phyloP scores from a whole-genome alignment of 2,797 vertebrate species.

The Sebastes glaucus region DNA sequence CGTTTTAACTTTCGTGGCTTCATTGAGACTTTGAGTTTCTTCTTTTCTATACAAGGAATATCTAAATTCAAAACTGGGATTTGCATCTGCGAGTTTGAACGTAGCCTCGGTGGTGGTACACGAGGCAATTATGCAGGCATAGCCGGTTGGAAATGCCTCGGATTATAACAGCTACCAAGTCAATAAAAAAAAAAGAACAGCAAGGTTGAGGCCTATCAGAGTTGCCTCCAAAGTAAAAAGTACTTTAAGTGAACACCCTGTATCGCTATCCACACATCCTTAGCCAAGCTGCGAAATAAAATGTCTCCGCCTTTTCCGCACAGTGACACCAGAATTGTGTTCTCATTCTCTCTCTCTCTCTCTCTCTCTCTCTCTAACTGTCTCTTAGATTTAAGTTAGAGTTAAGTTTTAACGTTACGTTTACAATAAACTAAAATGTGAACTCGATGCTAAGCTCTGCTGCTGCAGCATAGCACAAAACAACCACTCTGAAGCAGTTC shows the following conservation, averaged over 20 bases:
- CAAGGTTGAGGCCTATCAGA: not conserved
- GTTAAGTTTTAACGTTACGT: conserved; percentile 12
- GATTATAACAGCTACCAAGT: not conserved
- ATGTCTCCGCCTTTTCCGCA: not conserved
- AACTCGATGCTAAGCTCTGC: conserved; percentile 39
- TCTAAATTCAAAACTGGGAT: not conserved
- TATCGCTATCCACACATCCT: not conserved
- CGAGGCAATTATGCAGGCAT: not conserved
- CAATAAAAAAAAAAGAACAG: not conserved
- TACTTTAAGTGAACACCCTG: not conserved
- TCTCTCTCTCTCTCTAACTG: not conserved
- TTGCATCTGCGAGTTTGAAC: conserved; percentile 1
- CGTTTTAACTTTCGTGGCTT: not conserved
- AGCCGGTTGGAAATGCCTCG: not conserved
- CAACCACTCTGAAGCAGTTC: conserved; percentile 8
- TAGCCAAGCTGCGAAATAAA: not conserved
- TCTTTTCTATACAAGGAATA: not conserved
- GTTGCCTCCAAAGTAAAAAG: not conserved
- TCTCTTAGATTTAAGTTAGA: conserved; percentile 6
- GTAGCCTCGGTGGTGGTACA: not conserved
- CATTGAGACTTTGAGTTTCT: not conserved
- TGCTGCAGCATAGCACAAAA: conserved; percentile 22
- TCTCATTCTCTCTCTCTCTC: conserved; percentile 6
- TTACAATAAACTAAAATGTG: conserved; percentile 61
- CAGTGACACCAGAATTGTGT: conserved; percentile 30